Base-by-base conservation (phyloP, 2,888 invertebrate genomes). In the Eristalis intricaria region DNA sequence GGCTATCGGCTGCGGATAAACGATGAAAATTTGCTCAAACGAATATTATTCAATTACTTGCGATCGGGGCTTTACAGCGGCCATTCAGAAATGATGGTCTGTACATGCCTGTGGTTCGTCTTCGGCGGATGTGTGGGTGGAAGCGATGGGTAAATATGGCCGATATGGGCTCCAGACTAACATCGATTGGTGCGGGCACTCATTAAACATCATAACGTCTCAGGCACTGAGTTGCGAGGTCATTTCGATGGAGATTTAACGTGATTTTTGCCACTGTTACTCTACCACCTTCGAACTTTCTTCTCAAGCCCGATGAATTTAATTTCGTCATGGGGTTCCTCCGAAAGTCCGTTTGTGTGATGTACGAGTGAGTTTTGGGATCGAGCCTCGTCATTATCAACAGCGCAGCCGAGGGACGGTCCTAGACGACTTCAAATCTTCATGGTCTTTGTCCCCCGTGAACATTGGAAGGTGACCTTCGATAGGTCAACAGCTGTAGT, bases 1-100 rank as follows among this genome's bases (percentile, higher is more conserved):
- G 63, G 69, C 35, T 56, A 69, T 63, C 69, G 50, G 50, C 50
- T 63, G 29, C 15, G 40, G 58, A 76, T 76, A 76, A 50, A 38
- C 56, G 38, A 66, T 65, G 40, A 58, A 75, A 70, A 78, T 70
- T 78, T 78, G 70, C 70, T 69, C 64, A 70, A 78, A 56, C 56
- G 70, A 56, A 56, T 70, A 40, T 70, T 70, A 61, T 80, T 73
- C 71, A 79, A 80, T 80, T 80, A 73, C 22, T 66, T 73, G 79
- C 73, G 73, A 73, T 73, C 79, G 29, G 56, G 63, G 35, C 69
- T 78, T 70, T 64, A 70, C 29, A 61, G 56, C 63, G 64, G 13
- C 19, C 50, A 50, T 50, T 50, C 23, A 10, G 23, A 26, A 22
- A 50, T 63, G 61, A 50, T 8, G 71, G 10, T 11, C 35, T 29